Base-by-base conservation (phyloP, 2,888 invertebrate genomes). In the Drosophila helvetica region DNA sequence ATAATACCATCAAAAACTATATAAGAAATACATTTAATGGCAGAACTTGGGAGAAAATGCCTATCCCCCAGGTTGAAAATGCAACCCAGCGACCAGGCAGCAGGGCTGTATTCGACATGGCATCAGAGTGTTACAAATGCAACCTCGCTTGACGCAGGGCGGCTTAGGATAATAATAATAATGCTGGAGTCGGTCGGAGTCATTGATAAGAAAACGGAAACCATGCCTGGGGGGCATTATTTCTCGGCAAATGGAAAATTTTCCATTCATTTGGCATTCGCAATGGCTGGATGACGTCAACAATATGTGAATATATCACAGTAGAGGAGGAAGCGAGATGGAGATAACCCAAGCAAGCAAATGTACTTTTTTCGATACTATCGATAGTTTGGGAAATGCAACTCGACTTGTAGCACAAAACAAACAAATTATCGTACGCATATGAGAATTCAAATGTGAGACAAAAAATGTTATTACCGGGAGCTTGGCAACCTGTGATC, bases 261-360 rank as follows among this genome's bases (percentile, higher is more conserved):
- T 66, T 66, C 65, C 65, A 66, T 8, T 66, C 33, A 1, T 27
- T 52, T 47, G 47, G 19, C n/a, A 48, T 66, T 66, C 7, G 47
- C 53, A 22, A 30, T 19, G 54, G 42, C 48, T 7, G 9, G 18
- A 18, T 65, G 65, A 65, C 65, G 65, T 65, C 65, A 65, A 48
- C 46, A 10, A 61, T 33, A 61, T 33, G 25, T 58, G n/a, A 63
- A 5, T 18, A 30, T 18, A 18, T 47, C 30, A 30, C 8, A 27
- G 27, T 8, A 27, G 8, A 27, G 27, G 27, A 27, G 27, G 2
- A 27, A 27, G 27, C 27, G 27, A 27, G 27, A 27, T 27, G 27
- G 27, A 27, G 8, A 27, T 27, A 27, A 4, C 3, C 22, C 22
- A 22, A 22, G 22, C 22, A 22, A 22, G 4, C 4, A 19, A 1